Conservation (phyloP, 2,888 invertebrate genomes). For the Tinea semifulvella region DNA sequence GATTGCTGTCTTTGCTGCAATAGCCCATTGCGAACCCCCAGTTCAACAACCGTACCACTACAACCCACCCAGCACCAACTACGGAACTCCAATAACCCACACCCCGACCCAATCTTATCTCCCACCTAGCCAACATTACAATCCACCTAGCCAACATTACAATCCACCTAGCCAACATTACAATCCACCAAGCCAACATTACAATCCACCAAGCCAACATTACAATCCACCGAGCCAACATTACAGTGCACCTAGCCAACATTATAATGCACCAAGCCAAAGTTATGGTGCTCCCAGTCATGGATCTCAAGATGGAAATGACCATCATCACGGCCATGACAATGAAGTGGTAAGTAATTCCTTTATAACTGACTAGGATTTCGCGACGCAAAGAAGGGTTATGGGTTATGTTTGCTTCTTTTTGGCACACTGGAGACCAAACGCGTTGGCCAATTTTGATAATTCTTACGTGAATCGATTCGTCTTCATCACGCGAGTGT, state of each 20-base stretch:
- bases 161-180: constrained; percentile 33
- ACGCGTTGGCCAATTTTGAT: no score
- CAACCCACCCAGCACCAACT: constrained; percentile 35
- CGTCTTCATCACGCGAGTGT: no score
- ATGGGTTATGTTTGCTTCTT: background rate
- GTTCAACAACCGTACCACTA: constrained; percentile 35
- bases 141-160: constrained; percentile 33
- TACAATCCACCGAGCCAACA: constrained; percentile 32
- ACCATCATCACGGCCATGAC: constrained; percentile 45
- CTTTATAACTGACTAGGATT: background rate
- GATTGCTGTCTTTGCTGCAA: constrained; percentile 28
- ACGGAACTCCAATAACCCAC: constrained; percentile 41
- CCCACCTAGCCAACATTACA: constrained; percentile 25
- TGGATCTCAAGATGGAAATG: constrained; percentile 21
- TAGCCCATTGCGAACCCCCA: constrained; percentile 41
- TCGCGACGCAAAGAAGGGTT: background rate
- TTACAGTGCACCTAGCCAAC: constrained; percentile 37
- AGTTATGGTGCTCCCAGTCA: constrained; percentile 35
- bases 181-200: constrained; percentile 30
- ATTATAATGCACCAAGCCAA: constrained; percentile 30
- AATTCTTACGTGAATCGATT: no score
- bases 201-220: constrained; percentile 11
- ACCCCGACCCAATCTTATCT: constrained; percentile 22
- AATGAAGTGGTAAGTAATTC: constrained; percentile 44
- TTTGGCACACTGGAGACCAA: background rate